Evolutionary conservation across 2,113 vertebrate species (phyloP).

Genomic region (Dromas ardeola): DNA sequence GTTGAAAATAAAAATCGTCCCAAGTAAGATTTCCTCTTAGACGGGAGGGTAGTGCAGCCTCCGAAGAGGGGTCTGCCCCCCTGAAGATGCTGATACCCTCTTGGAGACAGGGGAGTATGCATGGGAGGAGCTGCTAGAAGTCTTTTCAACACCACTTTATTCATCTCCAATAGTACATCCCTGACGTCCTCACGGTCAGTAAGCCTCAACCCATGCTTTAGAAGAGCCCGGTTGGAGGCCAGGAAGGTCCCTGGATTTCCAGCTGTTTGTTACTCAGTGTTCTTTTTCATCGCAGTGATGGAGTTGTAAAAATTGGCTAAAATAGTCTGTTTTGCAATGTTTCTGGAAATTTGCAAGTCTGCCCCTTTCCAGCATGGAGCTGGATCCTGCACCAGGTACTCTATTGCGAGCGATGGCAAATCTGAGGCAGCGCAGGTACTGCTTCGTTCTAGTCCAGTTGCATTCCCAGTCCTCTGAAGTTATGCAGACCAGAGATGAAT

Average conservation of each 20-base stretch:
- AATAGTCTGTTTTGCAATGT: neutral
- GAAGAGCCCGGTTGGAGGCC: neutral
- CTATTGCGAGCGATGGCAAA: neutral
- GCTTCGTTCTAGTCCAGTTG: neutral
- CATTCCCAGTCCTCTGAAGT: neutral
- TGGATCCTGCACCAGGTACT: neutral
- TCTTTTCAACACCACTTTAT: neutral
- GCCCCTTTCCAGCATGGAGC: neutral
- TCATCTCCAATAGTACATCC: too few relatives aligned
- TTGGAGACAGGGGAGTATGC: neutral
- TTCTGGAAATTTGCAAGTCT: neutral
- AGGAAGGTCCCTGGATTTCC: neutral
- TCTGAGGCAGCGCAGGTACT: neutral
- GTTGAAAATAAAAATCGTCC: neutral
- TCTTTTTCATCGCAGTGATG: neutral
- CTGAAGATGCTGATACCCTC: neutral
- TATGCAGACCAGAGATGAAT: neutral
- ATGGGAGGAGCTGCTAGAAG: neutral
- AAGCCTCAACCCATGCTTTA: neutral
- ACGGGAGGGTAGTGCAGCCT: neutral
- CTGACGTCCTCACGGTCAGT: neutral
- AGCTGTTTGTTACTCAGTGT: neutral
- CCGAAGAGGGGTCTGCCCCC: neutral
- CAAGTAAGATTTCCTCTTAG: neutral
- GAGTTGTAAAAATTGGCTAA: neutral